Conservation (phyloP, 2,797 vertebrate species). For the Propithecus perrieri region DNA sequence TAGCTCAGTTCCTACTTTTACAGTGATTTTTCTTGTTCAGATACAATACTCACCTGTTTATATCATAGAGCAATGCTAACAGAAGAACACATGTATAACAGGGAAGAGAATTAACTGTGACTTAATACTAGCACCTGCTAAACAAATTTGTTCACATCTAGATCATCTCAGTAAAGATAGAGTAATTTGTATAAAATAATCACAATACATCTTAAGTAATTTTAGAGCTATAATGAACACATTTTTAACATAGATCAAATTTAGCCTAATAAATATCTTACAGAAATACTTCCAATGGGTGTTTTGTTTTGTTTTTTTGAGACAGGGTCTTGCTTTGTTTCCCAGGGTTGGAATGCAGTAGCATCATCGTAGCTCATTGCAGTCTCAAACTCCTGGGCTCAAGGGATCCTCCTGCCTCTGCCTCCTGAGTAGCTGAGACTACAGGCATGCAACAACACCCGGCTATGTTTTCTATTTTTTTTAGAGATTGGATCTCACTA, state of each 20-base stretch:
- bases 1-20: neutral
- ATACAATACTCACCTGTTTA: neutral
- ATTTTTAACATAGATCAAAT: neutral
- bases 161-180: neutral
- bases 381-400: neutral
- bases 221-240: neutral
- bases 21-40: neutral
- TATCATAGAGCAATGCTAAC: neutral
- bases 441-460: no score
- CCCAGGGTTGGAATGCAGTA: neutral
- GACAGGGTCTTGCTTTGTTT: neutral
- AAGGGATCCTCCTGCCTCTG: neutral
- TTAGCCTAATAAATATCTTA: neutral
- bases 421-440: neutral
- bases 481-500: no score
- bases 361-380: neutral
- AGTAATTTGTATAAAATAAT: neutral
- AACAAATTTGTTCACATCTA: accelerated
- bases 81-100: neutral
- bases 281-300: neutral
- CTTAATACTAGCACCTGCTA: neutral
- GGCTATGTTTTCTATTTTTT: no score
- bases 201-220: neutral
- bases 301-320: neutral
- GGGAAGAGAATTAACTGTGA: neutral